These are phyloP conservation scores for Mimumesa dahlbomi DNA, from an alignment of 2,888 invertebrate species.

Conservation along the genomic window DNA sequence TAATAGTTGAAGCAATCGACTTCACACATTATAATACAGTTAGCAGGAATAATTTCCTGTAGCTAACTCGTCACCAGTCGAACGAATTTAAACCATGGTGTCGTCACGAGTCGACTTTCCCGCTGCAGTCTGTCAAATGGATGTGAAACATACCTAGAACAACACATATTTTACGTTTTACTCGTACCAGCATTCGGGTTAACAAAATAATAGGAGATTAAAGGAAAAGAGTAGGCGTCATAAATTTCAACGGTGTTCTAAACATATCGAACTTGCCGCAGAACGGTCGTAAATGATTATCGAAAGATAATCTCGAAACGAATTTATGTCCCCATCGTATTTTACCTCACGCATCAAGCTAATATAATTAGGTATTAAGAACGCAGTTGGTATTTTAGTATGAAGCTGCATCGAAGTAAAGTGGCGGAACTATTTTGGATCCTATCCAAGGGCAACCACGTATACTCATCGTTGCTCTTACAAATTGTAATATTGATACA, in stretches of 20 bases:
- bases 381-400: conserved; percentile 65
- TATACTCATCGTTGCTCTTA: conserved; percentile 57
- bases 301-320: neutral
- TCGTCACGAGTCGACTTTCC: conserved; percentile 37
- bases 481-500: conserved; percentile 59
- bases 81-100: conserved; percentile 37
- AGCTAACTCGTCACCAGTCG: conserved; percentile 14
- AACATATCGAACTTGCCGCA: neutral
- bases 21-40: neutral
- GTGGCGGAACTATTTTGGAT: conserved; percentile 65
- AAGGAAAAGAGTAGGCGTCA: conserved; percentile 16
- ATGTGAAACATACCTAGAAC: conserved; percentile 41
- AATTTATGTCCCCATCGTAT: conserved; percentile 9
- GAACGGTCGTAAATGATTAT: too few relatives aligned
- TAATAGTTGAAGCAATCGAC: neutral
- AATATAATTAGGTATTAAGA: conserved; percentile 62
- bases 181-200: conserved; percentile 50
- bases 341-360: conserved; percentile 27
- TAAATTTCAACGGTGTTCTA: neutral
- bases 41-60: neutral
- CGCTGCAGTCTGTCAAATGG: conserved; percentile 46
- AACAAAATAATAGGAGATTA: conserved; percentile 48
- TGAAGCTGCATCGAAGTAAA: conserved; percentile 57
- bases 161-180: conserved; percentile 32
- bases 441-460: conserved; percentile 62